Conservation (phyloP, 2,797 vertebrate genomes). For the Macropus fuliginosus region DNA sequence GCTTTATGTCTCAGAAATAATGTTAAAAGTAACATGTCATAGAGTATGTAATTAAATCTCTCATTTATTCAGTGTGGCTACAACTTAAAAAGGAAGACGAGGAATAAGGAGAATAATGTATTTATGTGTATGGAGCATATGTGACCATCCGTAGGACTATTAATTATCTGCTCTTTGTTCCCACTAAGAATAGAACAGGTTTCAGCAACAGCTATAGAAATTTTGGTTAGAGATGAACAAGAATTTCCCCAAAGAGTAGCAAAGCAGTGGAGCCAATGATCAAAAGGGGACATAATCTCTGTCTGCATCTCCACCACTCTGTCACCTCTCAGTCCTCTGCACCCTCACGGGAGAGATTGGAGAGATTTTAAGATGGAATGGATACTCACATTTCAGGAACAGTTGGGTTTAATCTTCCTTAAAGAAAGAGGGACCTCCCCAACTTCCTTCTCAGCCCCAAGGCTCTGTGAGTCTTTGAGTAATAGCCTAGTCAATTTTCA, state of each 20-base stretch:
- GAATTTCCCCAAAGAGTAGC: not conserved
- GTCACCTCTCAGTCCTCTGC: not conserved
- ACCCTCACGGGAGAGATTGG: not conserved
- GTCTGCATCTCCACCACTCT: slow-evolving; percentile 41
- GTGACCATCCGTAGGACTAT: not conserved
- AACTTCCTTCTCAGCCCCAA: slow-evolving; percentile 26
- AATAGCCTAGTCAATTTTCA: slow-evolving; percentile 60
- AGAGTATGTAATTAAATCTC: slow-evolving; percentile 37
- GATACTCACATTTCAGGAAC: not conserved
- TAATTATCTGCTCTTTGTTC: not conserved
- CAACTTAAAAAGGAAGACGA: slow-evolving; percentile 45
- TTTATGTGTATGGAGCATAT: not conserved
- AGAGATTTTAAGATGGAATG: not conserved
- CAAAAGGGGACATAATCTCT: not conserved
- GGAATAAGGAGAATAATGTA: not conserved
- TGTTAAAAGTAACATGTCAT: slow-evolving; percentile 52
- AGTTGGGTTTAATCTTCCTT: not conserved
- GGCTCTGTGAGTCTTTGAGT: slow-evolving; percentile 35
- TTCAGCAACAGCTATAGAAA: not conserved
- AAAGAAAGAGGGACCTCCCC: not conserved
- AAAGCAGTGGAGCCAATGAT: slow-evolving; percentile 10
- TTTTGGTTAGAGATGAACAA: not conserved
- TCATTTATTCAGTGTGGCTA: slow-evolving; percentile 35
- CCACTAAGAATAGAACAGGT: slow-evolving; percentile 15
- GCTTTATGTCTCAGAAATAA: slow-evolving; percentile 49